These are phyloP conservation scores for Galleria mellonella DNA, from an alignment of 1,140 invertebrate genomes.

Conservation along the genomic window DNA sequence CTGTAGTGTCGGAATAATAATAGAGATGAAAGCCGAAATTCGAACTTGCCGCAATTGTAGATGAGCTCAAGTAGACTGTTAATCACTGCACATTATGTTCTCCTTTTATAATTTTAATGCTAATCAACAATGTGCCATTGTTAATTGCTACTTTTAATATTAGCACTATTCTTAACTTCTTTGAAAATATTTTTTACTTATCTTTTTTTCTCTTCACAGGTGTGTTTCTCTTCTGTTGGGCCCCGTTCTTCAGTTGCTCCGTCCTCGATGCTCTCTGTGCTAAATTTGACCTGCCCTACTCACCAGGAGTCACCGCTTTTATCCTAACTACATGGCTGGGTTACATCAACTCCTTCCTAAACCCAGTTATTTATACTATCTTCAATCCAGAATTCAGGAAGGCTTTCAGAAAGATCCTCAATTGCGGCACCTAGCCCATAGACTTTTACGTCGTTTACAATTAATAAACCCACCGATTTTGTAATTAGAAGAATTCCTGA, in stretches of 20 bases:
- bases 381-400: slow-evolving; percentile 99
- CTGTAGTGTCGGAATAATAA: too few species aligned
- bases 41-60: too few species aligned
- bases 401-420: slow-evolving; percentile 97
- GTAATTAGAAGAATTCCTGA: too few species aligned
- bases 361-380: slow-evolving; percentile 99
- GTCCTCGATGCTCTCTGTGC: slow-evolving; percentile 96
- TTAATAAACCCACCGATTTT: not conserved
- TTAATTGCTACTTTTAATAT: too few species aligned
- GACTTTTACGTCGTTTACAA: slow-evolving; percentile 55
- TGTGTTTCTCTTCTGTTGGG: slow-evolving; percentile 98
- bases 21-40: too few species aligned
- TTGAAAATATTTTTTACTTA: too few species aligned
- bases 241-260: slow-evolving; percentile 98
- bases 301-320: slow-evolving; percentile 92
- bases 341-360: slow-evolving; percentile 98
- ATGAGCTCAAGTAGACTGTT: too few species aligned
- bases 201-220: slow-evolving; percentile 61
- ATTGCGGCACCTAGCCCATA: slow-evolving; percentile 75
- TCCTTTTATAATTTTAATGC: too few species aligned
- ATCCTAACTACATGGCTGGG: slow-evolving; percentile 98
- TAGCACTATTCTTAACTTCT: not conserved
- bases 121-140: too few species aligned
- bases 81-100: too few species aligned
- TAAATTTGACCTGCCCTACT: slow-evolving; percentile 86